Conservation (phyloP, 2,888 invertebrate genomes). For the Uropetala carovei region DNA sequence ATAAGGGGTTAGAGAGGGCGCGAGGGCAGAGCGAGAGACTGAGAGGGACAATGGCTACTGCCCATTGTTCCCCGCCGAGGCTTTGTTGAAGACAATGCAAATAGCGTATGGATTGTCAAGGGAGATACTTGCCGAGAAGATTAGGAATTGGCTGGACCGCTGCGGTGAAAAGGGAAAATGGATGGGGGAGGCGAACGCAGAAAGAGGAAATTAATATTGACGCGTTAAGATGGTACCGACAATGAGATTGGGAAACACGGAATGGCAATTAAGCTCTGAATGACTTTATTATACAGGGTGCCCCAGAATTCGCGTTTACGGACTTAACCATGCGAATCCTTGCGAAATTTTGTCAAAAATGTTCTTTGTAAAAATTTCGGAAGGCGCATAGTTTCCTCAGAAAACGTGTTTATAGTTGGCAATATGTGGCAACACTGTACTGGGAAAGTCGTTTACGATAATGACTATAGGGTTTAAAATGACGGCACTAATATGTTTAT, state of each 20-base stretch:
- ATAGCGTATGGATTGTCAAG: not conserved
- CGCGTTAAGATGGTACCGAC: not conserved
- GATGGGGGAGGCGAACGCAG: not conserved
- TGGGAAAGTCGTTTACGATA: too few species aligned
- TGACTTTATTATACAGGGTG: not conserved
- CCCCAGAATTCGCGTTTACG: too few species aligned
- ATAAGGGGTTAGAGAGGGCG: not conserved
- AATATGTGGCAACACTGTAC: too few species aligned
- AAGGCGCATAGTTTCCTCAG: too few species aligned
- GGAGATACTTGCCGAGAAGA: not conserved
- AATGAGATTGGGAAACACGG: not conserved
- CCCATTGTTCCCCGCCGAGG: slow-evolving; percentile 24
- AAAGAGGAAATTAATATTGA: slow-evolving; percentile 13
- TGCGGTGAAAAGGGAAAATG: not conserved
- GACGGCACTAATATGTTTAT: too few species aligned
- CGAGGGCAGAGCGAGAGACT: not conserved
- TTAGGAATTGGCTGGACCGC: not conserved
- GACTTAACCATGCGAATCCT: too few species aligned
- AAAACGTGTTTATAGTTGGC: too few species aligned
- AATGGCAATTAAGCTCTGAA: not conserved
- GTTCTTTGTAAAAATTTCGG: too few species aligned
- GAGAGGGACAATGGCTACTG: slow-evolving; percentile 36
- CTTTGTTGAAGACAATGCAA: slow-evolving; percentile 17
- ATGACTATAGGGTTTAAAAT: too few species aligned
- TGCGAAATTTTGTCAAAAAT: too few species aligned